These are phyloP conservation scores for Spea hammondii DNA, from an alignment of 2,797 vertebrate genomes.

Conservation along the genomic window DNA sequence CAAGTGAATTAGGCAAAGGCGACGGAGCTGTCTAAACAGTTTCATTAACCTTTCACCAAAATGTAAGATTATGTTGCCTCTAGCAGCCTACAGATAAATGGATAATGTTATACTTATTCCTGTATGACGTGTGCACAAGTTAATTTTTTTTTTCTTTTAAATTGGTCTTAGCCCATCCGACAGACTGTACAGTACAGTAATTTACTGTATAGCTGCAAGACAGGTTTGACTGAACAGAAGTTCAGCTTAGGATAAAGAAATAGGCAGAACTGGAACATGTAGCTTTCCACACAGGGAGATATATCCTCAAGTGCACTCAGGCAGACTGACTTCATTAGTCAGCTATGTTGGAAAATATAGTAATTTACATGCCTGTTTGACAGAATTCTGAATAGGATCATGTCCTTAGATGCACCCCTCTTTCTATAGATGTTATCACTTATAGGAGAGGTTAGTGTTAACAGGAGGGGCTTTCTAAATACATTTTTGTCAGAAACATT, in stretches of 20 bases:
- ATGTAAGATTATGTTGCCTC: conserved; percentile 52
- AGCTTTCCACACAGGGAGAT: conserved; percentile 49
- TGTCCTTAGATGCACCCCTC: conserved; percentile 47
- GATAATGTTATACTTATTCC: conserved; percentile 34
- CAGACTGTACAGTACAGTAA: conserved; percentile 43
- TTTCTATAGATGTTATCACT: conserved; percentile 37
- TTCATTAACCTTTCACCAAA: conserved; percentile 68
- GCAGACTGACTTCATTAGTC: conserved; percentile 40
- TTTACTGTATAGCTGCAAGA: conserved; percentile 44
- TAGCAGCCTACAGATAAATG: conserved; percentile 53
- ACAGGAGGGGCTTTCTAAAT: conserved; percentile 26
- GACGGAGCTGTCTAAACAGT: conserved; percentile 65
- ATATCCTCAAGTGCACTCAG: conserved; percentile 4
- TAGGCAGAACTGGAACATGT: neutral
- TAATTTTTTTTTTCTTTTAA: conserved; percentile 46
- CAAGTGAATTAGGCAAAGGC: conserved; percentile 57
- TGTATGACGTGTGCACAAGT: conserved; percentile 34
- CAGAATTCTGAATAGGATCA: conserved; percentile 44
- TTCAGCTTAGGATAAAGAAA: conserved; percentile 48
- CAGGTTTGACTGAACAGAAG: conserved; percentile 40
- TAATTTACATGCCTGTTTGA: conserved; percentile 39
- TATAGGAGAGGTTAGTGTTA: conserved; percentile 47
- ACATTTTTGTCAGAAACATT: conserved; percentile 44
- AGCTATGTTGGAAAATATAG: conserved; percentile 49
- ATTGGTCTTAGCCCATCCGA: conserved; percentile 41